phyloP scores from a whole-genome alignment of 1,140 invertebrate genomes.

The Panagrolaimus sp. region DNA sequence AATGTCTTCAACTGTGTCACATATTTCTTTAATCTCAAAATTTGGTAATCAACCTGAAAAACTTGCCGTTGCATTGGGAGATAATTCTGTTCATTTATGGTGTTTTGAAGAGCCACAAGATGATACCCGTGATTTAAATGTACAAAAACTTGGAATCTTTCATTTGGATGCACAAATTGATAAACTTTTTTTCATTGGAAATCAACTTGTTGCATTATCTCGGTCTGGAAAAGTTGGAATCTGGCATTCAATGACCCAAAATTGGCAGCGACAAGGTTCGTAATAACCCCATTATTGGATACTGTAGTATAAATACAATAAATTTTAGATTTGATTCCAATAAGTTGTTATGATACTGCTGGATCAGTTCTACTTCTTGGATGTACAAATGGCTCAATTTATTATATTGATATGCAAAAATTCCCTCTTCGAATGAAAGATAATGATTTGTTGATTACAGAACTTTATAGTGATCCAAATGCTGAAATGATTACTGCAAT shows the following conservation, averaged over 20 bases:
- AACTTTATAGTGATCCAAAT: constrained; percentile 87
- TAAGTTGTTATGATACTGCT: constrained; percentile 89
- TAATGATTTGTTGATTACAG: constrained; percentile 91
- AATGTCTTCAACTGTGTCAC: constrained; percentile 79
- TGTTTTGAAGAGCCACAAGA: constrained; percentile 72
- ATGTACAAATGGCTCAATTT: constrained; percentile 90
- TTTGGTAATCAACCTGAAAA: constrained; percentile 69
- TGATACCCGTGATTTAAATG: constrained; percentile 72
- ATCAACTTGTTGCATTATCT: constrained; percentile 86
- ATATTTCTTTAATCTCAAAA: constrained; percentile 89
- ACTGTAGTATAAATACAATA: constrained; percentile 18
- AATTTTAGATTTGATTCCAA: constrained; percentile 82
- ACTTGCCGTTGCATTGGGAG: constrained; percentile 77
- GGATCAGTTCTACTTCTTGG: constrained; percentile 88
- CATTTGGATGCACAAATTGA: constrained; percentile 72
- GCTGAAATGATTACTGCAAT: constrained; percentile 94
- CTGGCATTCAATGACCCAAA: constrained; percentile 95
- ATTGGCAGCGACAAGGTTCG: constrained; percentile 70
- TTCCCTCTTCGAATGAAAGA: constrained; percentile 97
- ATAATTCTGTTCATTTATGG: constrained; percentile 76
- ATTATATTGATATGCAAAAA: constrained; percentile 99
- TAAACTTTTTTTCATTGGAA: constrained; percentile 92
- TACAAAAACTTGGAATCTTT: constrained; percentile 30
- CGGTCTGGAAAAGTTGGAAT: constrained; percentile 92
- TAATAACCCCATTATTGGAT: constrained; percentile 2